Conservation (phyloP, 1,140 invertebrate genomes). For the Drosophila ambigua region DNA sequence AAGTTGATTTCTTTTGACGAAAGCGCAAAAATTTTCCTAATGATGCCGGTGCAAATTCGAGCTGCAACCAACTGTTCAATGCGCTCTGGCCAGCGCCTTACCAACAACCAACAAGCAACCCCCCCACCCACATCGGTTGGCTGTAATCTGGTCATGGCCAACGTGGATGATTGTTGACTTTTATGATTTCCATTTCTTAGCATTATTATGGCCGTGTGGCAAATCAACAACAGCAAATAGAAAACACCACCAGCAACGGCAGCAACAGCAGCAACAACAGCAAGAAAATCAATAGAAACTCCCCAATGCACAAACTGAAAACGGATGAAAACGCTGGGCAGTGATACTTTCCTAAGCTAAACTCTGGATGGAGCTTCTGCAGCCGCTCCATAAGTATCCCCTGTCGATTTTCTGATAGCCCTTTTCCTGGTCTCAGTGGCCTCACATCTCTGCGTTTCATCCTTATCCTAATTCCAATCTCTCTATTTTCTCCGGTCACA, state of each 20-base stretch:
- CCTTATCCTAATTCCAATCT: slow-evolving; percentile 7
- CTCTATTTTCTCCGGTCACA: too few species aligned
- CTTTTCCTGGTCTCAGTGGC: too few species aligned
- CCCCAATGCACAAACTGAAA: slow-evolving; percentile 31
- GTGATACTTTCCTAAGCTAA: background rate
- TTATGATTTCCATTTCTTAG: slow-evolving; percentile 78
- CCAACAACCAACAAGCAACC: slow-evolving; percentile 15
- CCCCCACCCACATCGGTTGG: background rate
- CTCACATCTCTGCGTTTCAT: background rate
- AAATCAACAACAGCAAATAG: slow-evolving; percentile 70
- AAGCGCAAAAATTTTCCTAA: slow-evolving; percentile 78
- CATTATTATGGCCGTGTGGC: slow-evolving; percentile 72
- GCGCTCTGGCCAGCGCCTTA: background rate
- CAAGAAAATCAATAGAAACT: slow-evolving; percentile 76
- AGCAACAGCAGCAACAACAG: slow-evolving; percentile 12
- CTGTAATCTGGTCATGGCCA: slow-evolving; percentile 67
- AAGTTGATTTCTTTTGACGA: slow-evolving; percentile 54
- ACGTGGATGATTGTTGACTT: slow-evolving; percentile 68
- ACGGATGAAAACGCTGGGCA: slow-evolving; percentile 14
- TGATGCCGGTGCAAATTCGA: slow-evolving; percentile 59
- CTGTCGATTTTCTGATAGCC: too few species aligned
- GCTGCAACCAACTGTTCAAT: slow-evolving; percentile 42
- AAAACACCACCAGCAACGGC: slow-evolving; percentile 45
- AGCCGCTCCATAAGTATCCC: too few species aligned
- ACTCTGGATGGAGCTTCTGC: too few species aligned